Evolutionary conservation across 2,113 vertebrate genomes (phyloP), one percentile per base, ranked within the genome.

Genomic region (Scartelaos histophorus): DNA sequence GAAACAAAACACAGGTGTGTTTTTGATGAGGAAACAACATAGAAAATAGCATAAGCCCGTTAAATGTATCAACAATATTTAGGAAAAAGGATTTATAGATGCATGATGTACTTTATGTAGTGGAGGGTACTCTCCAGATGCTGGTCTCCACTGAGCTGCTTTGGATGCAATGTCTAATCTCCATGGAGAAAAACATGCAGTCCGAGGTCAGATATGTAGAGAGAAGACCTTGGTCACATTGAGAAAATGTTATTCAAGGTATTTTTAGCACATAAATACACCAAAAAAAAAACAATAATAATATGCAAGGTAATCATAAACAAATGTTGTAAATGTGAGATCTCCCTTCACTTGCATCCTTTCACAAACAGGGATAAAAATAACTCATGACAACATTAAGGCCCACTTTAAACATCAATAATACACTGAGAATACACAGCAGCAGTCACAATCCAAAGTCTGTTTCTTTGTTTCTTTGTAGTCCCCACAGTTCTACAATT

Each of bases 321-420:
- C 3, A 17, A 54, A 54, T n/a, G 16, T 5, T 54, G 2, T 54
- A n/a, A 54, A 21, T 10, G 19, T 54, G 51, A 35, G 19, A 64
- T 38, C 16, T 16, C 34, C 7, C 60, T 64, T 6, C 25, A n/a
- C 12, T 13, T 43, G 38, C 38, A 10, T 13, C 29, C 25, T 34
- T 6, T 11, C n/a, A 46, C 64, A 12, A 66, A 19, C 64, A 13
- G 3, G n/a, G 45, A n/a, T 43, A 45, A 47, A 64, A 66, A 47
- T 43, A 13, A 47, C 13, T 46, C 24, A 47, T 47, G 45, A 66
- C 35, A 22, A 24, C 65, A 66, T 45, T 46, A 46, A 66, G 65
- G 24, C 38, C 16, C 7, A 13, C 13, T 66, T 66, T 47, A n/a
- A 66, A 66, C n/a, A 21, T 66, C 65, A 66, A 43, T 47, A 46